phyloP scores from a whole-genome alignment of 2,113 vertebrate genomes.

The Cyanoliseus patagonus region DNA sequence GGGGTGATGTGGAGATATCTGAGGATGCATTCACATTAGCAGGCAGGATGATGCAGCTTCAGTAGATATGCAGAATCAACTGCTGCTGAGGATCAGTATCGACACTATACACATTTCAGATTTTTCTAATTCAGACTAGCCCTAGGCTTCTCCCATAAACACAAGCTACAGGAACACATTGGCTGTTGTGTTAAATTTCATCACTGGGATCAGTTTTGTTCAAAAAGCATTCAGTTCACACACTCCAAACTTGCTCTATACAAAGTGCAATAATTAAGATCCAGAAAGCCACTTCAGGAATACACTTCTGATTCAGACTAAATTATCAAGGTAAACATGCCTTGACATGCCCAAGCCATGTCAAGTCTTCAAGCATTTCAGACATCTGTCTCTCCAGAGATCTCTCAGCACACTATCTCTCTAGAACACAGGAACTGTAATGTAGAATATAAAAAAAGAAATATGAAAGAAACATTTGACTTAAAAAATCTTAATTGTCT shows the following conservation, averaged over 20 bases:
- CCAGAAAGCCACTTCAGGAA: not conserved
- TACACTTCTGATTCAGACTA: not conserved
- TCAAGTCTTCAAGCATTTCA: not conserved
- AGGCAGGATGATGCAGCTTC: not conserved
- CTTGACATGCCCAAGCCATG: not conserved
- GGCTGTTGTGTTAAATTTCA: not conserved
- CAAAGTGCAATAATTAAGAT: not conserved
- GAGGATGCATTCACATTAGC: not conserved
- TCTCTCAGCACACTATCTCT: not conserved
- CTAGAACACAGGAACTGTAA: not conserved
- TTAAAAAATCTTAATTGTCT: not conserved
- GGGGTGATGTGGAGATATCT: not conserved
- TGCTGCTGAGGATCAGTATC: not conserved
- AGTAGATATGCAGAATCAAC: not conserved
- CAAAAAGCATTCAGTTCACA: not conserved
- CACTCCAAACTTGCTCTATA: not conserved
- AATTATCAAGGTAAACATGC: not conserved
- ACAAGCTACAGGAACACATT: not conserved
- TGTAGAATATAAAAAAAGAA: not conserved
- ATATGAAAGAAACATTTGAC: not conserved
- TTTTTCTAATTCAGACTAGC: not conserved
- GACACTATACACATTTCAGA: fast-evolving
- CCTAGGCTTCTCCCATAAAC: not conserved
- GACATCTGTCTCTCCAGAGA: not conserved
- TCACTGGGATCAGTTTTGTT: not conserved